Evolutionary conservation across 2,113 vertebrate genomes (phyloP).

Genomic region (Rattus norvegicus): DNA sequence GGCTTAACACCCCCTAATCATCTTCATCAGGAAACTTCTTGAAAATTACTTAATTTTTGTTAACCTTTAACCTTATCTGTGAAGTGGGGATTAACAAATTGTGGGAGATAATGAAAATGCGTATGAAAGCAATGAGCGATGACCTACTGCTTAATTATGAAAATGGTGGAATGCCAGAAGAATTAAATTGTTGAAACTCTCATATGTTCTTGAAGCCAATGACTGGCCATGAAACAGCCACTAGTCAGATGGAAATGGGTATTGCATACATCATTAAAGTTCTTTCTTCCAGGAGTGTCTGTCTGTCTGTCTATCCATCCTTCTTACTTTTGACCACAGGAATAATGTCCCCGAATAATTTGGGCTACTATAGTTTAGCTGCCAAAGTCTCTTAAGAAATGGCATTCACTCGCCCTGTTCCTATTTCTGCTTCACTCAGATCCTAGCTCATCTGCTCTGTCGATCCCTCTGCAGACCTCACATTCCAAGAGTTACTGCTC

Average conservation of each 20-base stretch:
- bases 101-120: constrained; percentile 50
- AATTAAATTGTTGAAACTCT: constrained; percentile 48
- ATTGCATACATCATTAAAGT: accelerated
- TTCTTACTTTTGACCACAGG: neutral
- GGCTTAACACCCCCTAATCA: neutral
- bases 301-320: neutral
- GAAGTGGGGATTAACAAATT: constrained; percentile 55
- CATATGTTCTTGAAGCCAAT: constrained; percentile 42
- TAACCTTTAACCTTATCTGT: constrained; percentile 73
- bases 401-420: neutral
- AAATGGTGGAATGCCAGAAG: neutral
- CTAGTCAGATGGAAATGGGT: neutral
- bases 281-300: neutral
- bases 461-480: neutral
- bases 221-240: neutral
- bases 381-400: neutral
- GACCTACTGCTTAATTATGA: constrained; percentile 17
- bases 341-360: neutral
- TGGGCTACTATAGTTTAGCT: neutral
- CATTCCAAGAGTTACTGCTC: neutral
- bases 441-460: neutral
- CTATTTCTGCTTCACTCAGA: neutral
- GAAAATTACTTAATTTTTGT: constrained; percentile 38
- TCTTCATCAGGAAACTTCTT: neutral
- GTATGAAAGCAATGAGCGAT: neutral